Percentiles rank a stretch among this genome's conserved stretches.
Evolutionary conservation across 2,888 invertebrate species (phyloP).

Genomic region (Hirudinaria manillensis): DNA sequence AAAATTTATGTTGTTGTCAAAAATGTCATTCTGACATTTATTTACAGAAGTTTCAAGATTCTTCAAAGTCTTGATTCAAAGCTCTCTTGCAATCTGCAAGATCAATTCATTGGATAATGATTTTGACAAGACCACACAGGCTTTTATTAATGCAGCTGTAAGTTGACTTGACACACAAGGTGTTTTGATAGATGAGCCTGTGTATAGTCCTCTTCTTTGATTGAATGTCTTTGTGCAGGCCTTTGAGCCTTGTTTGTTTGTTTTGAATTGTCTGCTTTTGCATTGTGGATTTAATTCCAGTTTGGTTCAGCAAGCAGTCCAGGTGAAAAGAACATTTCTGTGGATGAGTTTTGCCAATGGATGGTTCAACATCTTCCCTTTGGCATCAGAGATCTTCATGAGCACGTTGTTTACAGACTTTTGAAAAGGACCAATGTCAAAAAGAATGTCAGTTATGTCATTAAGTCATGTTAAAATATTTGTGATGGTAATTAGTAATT

Average conservation of each 20-base stretch:
- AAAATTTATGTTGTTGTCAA: no score
- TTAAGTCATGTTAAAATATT: no score
- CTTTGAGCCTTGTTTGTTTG: neutral
- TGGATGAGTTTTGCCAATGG: neutral
- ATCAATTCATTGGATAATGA: neutral
- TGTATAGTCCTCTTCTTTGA: no score
- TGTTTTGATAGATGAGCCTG: neutral
- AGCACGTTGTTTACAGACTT: conserved; percentile 22
- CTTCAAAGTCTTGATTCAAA: neutral
- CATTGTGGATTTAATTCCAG: neutral
- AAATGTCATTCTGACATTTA: no score
- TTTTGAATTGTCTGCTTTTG: neutral
- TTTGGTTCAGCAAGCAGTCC: neutral
- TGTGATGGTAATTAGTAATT: no score
- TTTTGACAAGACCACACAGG: neutral
- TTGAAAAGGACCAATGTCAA: conserved; percentile 24
- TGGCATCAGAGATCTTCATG: conserved; percentile 20
- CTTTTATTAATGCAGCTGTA: neutral
- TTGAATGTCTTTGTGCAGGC: no score
- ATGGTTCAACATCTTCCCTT: conserved; percentile 3
- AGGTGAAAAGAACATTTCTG: neutral
- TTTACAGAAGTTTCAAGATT: neutral
- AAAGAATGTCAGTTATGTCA: neutral
- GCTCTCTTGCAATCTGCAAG: neutral
- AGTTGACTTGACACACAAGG: neutral